phyloP scores from a whole-genome alignment of 1,140 invertebrate species.

The Antheraea pernyi region DNA sequence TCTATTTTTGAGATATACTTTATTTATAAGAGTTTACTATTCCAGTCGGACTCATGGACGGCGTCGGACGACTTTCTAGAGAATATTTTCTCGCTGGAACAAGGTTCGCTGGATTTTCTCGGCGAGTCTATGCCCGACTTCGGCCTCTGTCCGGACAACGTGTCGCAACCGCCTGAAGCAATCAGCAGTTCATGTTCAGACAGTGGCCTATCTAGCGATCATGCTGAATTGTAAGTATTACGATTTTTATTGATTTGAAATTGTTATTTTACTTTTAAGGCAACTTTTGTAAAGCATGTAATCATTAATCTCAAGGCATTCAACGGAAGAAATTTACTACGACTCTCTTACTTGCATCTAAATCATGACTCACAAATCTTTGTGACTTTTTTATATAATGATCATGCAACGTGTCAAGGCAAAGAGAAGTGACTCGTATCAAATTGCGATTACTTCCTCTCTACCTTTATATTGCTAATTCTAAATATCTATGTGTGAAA shows the following conservation, averaged over 20 bases:
- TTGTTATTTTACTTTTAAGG: not conserved
- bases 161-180: constrained; percentile 46
- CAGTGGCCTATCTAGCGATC: constrained; percentile 76
- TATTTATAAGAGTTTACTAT: constrained; percentile 18
- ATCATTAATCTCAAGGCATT: no score
- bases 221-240: constrained; percentile 69
- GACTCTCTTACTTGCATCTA: no score
- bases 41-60: constrained; percentile 65
- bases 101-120: constrained; percentile 69
- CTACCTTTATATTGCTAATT: no score
- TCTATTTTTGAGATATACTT: no score
- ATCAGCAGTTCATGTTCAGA: constrained; percentile 72
- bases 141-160: constrained; percentile 47
- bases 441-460: no score
- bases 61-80: constrained; percentile 69
- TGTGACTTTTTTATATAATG: no score
- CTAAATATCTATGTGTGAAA: no score
- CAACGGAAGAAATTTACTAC: no score
- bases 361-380: no score
- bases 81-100: constrained; percentile 75
- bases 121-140: constrained; percentile 67
- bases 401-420: no score
- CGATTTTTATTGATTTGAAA: not conserved
- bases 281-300: no score
- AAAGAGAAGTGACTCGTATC: no score